Evolutionary conservation across 2,888 invertebrate genomes (phyloP), one percentile per base, ranked within the genome.

Genomic region (Tanytarsus gracilentus): DNA sequence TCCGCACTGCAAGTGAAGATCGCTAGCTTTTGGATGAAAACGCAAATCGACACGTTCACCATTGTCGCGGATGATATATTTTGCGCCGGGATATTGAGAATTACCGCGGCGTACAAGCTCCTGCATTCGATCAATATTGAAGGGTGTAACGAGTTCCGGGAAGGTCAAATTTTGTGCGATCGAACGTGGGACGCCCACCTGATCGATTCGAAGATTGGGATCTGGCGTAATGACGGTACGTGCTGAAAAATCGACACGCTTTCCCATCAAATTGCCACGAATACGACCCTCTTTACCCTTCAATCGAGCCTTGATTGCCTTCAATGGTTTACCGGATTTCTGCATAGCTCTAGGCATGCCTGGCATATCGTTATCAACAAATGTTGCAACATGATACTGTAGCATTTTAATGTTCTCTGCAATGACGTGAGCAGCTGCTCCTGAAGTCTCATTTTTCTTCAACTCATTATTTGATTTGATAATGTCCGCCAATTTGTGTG

Each of bases 211-310:
- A 63, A 95, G 76, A 75, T 94, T 95, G 0, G 95, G 95, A 79
- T 95, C 94, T 0, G 94, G 96, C 18, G 96, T 98, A 70, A 94
- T 95, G 69, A 99, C 99, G 68, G 99, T 99, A 73, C 99, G 87
- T 4, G 97, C 99, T 0, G 98, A 98, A 72, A 99, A 99, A 71
- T 99, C 99, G 0, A 99, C 99, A 78, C 99, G 94, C 73, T 99
- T 99, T 60, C 99, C 99, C 99, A 99, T 99, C 67, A 99, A 82
- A 74, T 99, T 99, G 67, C 99, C 99, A 75, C 99, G 81, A 68
- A 99, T 98, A 68, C 99, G 82, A 0, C 99, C 99, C 83, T 99
- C 99, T 72, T 99, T 99, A 18, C 98, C 97, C 76, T 98, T 98
- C 53, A 92, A 72, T 50, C 99, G 83, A 3, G 97, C 92, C 73